Evolutionary conservation across 2,888 invertebrate species (phyloP).

Genomic region (Chalcis sispes): DNA sequence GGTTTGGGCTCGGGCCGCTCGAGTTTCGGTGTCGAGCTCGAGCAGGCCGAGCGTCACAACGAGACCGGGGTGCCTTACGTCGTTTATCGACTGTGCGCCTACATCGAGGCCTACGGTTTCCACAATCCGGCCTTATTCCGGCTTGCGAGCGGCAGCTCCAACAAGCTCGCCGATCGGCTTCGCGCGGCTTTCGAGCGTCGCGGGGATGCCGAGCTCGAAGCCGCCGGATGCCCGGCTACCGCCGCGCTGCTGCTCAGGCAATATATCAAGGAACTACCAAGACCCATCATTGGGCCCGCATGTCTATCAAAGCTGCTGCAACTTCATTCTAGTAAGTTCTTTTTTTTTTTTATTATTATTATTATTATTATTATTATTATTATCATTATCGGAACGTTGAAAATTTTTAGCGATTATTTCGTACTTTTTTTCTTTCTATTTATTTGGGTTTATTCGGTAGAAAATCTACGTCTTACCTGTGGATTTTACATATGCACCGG

Average conservation of each 20-base stretch:
- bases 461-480: too few species aligned
- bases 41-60: constrained; percentile 70
- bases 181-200: constrained; percentile 77
- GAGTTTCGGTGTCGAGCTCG: constrained; percentile 71
- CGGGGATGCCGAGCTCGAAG: constrained; percentile 78
- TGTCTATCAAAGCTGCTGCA: constrained; percentile 73
- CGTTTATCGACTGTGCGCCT: constrained; percentile 75
- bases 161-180: constrained; percentile 77
- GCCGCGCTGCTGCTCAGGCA: constrained; percentile 79
- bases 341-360: constrained; percentile 2
- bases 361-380: too few species aligned
- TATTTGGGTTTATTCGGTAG: too few species aligned
- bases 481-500: too few species aligned
- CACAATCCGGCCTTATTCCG: constrained; percentile 75
- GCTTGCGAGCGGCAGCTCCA: constrained; percentile 78
- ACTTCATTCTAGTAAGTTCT: constrained; percentile 70
- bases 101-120: constrained; percentile 75
- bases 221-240: constrained; percentile 77
- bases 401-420: too few species aligned
- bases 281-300: constrained; percentile 77
- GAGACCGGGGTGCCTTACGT: constrained; percentile 75
- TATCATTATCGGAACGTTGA: too few species aligned
- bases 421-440: too few species aligned
- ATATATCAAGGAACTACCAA: constrained; percentile 79
- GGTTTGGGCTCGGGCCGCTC: constrained; percentile 59